Evolutionary conservation across 2,888 invertebrate species (phyloP), one percentile per base, ranked within the genome.

Genomic region (Cryptus viduatorius): DNA sequence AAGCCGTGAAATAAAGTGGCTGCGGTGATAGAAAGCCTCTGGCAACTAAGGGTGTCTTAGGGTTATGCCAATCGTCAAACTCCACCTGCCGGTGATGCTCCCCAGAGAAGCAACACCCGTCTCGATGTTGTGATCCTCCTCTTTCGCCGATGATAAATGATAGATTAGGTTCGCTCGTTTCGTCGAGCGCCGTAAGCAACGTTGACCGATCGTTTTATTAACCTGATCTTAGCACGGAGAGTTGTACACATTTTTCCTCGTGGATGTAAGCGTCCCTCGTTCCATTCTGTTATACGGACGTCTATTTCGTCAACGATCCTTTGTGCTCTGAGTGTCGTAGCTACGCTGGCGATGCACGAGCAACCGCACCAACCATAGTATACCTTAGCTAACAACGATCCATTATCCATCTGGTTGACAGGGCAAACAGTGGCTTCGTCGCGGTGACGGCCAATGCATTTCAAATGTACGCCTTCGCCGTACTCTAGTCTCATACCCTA

Each of bases 391-490:
- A 87, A 88, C 88, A 84, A 83, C 90, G 87, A 92, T 92, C 91
- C 91, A 92, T 92, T 92, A 92, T 92, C 90, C 89, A 83, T 79
- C 65, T 79, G 89, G 88, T 89, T 92, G 92, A 91, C 92, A 92
- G 91, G 87, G 89, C 89, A 91, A 92, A 91, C 92, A 91, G 89
- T 87, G 75, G 82, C 87, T 84, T 86, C 88, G 87, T 89, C 87
- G 77, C 85, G 82, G 87, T 88, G 89, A 91, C 90, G 90, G 85
- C 89, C 92, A 92, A 92, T 92, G 92, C 92, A 92, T 92, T 92
- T 92, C 90, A 90, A 92, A 92, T 91, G 87, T 89, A 89, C 80
- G 67, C 73, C 82, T 77, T 76, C 77, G 42, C 42, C 69, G 71
- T 67, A 37, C 69, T 65, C 65, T 29, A 73, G 64, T 53, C 64